Conservation (phyloP, 2,113 vertebrate genomes). For the Chiloscyllium plagiosum region DNA sequence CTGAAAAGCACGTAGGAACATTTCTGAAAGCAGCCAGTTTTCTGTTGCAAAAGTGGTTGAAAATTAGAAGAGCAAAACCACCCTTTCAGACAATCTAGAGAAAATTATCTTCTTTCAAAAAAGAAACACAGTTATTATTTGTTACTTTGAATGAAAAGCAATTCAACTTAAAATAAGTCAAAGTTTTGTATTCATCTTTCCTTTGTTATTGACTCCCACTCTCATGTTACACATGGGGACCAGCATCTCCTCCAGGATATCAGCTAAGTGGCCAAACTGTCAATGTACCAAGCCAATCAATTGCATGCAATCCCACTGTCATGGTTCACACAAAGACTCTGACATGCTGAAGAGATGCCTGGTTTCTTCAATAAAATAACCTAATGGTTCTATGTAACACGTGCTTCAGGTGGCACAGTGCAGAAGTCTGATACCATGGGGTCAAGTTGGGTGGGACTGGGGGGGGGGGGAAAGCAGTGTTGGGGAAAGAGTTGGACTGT, state of each 20-base stretch:
- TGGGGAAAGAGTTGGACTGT: no score
- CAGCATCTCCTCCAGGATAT: neutral
- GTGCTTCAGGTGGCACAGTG: neutral
- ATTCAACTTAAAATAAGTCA: neutral
- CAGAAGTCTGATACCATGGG: neutral
- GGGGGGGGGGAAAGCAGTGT: no score
- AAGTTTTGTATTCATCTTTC: neutral
- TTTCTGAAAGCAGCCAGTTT: no score
- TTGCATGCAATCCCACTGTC: neutral
- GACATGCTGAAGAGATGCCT: neutral
- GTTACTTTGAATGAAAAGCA: neutral
- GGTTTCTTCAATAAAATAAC: neutral
- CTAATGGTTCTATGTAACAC: no score
- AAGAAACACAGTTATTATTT: neutral
- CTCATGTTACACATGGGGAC: neutral
- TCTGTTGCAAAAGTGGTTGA: neutral
- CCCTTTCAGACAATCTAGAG: neutral
- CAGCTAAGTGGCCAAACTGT: neutral
- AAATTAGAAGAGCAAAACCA: neutral
- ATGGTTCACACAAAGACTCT: neutral
- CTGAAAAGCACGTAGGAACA: no score
- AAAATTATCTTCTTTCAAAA: neutral
- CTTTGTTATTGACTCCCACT: neutral
- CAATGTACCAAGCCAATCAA: neutral
- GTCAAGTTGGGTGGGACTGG: neutral